Evolutionary conservation across 2,888 invertebrate genomes (phyloP), one percentile per base, ranked within the genome.

Genomic region (Cantharis rufa): DNA sequence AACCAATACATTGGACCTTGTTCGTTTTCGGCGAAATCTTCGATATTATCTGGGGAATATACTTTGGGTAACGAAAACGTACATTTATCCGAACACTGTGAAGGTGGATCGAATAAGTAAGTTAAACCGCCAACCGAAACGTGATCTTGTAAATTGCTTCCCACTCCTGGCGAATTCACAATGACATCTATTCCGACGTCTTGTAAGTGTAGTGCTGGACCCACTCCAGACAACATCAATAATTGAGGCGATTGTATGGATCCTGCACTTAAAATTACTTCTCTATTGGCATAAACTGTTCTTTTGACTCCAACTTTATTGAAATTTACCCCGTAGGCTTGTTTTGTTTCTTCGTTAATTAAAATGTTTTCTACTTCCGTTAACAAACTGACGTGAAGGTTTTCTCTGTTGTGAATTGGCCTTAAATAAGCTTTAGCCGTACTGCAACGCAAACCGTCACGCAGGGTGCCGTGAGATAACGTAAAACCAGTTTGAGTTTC

Each of bases 191-290:
- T 92, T 0, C 90, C 91, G 21, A 91, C 83, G 66, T 92, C 89
- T 71, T 89, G 86, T 3, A 95, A 88, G 84, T 95, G 92, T 10
- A 90, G 87, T 4, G 88, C 88, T 0, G 94, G 93, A 3, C 95
- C 95, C 11, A 96, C 90, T 0, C 97, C 97, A 1, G 96, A 95
- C 63, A 97, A 86, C 95, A 96, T 95, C 32, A 98, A 89, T 15
- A 97, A 83, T 85, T 97, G 96, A 0, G 97, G 96, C 2, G 95
- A 93, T 84, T 95, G 94, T 79, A 97, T 90, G 0, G 96, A 88
- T 1, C 97, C 98, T 0, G 96, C 96, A 15, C 96, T 93, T 62
- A 98, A 86, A 78, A 98, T 94, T 0, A 98, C 92, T 88, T 97
- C 97, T 82, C 91, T 92, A 10, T 89, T 90, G 0, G 94, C 94